Base-by-base conservation (phyloP, 2,888 invertebrate genomes). In the Hirtodrosophila alboralis region DNA sequence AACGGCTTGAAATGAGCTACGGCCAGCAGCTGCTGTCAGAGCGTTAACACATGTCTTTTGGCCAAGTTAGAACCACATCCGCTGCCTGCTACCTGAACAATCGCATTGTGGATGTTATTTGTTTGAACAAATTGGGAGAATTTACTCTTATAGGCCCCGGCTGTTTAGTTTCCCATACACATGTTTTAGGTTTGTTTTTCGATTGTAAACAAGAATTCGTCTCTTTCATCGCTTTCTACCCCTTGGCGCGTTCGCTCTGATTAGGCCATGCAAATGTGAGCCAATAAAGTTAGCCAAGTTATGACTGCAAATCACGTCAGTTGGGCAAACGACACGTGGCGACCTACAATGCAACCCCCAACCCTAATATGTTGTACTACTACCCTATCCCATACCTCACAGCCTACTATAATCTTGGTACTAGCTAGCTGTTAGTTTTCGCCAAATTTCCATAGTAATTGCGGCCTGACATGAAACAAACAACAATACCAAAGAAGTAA, bases 281-380 rank as follows among this genome's bases (percentile, higher is more conserved):
- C 61, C 67, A 77, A 84, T 77, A 84, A 77, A 67, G 45, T 66
- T 52, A 63, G 62, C 61, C 66, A 67, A 83, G 67, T 85, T 85
- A 83, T 79, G 65, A 63, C 73, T 68, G 44, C 52, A 74, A 85
- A 84, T 86, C 83, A 84, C 83, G 83, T 75, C 76, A 83, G 41
- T 40, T 28, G 62, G 18, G 36, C 45, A 53, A 54, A 33, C 62
- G 75, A 71, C 76, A 76, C 76, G 76, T 76, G 74, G 59, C 64
- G 75, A 71, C 75, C 75, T 69, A 74, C 70, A 54, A 74, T 74
- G 69, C 74, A 62, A 37, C 16, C 16, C 1, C 7, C 10, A 3
- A 4, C 10, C 16, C 33, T 3, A n/a, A n/a, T n/a, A n/a, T n/a
- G n/a, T n/a, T n/a, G n/a, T n/a, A n/a, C 36, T 5, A 5, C 14